These are phyloP conservation scores for Arctopsyche grandis DNA, from an alignment of 1,140 invertebrate genomes.

Conservation along the genomic window DNA sequence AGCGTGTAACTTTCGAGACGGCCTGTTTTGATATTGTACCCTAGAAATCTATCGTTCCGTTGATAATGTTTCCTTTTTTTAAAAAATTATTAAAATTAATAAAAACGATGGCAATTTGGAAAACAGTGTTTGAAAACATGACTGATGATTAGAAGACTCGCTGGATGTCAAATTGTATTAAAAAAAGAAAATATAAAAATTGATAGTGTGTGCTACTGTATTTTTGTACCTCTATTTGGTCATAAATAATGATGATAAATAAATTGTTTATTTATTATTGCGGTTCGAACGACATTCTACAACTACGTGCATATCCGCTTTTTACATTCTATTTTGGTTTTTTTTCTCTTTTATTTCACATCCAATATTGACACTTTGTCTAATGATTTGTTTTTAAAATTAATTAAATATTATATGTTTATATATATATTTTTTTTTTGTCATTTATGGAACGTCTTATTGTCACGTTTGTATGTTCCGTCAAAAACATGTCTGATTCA, in stretches of 20 bases:
- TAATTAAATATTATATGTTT: no score
- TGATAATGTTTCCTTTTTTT: no score
- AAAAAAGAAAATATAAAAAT: neutral
- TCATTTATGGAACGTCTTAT: neutral
- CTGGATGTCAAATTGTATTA: constrained; percentile 10
- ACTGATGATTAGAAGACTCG: constrained; percentile 20
- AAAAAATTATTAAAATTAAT: no score
- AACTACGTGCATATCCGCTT: neutral
- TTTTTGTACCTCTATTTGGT: neutral
- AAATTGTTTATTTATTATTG: neutral
- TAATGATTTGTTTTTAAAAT: no score
- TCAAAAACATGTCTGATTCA: neutral
- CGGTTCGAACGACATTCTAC: neutral
- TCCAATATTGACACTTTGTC: no score
- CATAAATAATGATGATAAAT: no score
- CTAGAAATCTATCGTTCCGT: no score
- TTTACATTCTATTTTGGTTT: neutral
- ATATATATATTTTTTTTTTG: neutral
- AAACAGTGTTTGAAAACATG: neutral
- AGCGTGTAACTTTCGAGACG: no score
- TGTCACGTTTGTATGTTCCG: neutral
- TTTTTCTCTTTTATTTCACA: neutral
- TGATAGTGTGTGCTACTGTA: neutral
- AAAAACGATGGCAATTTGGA: neutral
- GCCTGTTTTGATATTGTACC: no score